phyloP scores from a whole-genome alignment of 2,113 vertebrate genomes.

The Ptychochromis oligacanthus region DNA sequence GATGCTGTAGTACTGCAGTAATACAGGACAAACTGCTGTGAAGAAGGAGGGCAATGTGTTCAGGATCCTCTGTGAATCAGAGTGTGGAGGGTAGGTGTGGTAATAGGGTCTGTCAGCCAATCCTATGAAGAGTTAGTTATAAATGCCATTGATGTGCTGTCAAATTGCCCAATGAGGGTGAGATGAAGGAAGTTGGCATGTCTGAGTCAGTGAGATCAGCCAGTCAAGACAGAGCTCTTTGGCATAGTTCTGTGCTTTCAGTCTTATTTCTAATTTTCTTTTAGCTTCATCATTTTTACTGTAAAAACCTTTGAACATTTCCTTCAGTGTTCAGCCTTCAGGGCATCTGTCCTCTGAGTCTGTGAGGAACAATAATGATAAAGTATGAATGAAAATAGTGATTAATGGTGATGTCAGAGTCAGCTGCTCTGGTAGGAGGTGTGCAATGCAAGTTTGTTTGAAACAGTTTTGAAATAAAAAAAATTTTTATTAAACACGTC shows the following conservation, averaged over 20 bases:
- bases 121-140: constrained; percentile 23
- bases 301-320: too few relatives aligned
- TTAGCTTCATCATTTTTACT: too few relatives aligned
- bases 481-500: background rate
- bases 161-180: constrained; percentile 43
- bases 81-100: background rate
- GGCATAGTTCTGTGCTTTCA: too few relatives aligned
- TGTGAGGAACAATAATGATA: background rate
- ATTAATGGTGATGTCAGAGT: background rate
- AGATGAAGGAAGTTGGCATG: constrained; percentile 11
- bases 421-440: background rate
- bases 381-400: background rate
- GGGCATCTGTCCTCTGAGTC: background rate
- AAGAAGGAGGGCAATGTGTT: background rate
- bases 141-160: constrained; percentile 25
- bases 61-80: background rate
- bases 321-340: background rate
- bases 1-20: background rate
- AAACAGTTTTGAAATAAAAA: background rate
- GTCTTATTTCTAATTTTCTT: too few relatives aligned
- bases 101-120: background rate
- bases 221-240: too few relatives aligned
- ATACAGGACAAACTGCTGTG: background rate
- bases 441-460: background rate
- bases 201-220: background rate